These are phyloP conservation scores for Acomys russatus DNA, from an alignment of 2,797 vertebrate species.

Conservation along the genomic window DNA sequence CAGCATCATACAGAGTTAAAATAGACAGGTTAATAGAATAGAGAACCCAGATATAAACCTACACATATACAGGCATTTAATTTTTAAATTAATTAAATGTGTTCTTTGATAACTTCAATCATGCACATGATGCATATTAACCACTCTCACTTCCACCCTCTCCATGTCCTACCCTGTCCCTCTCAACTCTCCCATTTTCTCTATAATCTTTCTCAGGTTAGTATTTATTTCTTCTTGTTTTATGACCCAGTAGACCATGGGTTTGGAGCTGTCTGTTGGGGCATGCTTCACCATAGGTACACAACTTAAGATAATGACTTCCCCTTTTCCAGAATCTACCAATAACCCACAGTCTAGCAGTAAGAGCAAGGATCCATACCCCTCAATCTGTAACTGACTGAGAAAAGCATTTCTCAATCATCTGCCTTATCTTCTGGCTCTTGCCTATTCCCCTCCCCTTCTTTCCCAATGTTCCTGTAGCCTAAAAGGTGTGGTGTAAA, in stretches of 20 bases:
- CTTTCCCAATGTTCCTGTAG: too few relatives aligned
- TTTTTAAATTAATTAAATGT: background rate
- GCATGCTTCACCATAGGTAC: background rate
- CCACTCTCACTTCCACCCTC: background rate
- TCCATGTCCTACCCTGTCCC: background rate
- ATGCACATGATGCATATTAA: background rate
- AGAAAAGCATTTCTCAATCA: background rate
- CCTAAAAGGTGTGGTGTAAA: background rate
- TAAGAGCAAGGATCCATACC: background rate
- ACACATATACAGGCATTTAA: background rate
- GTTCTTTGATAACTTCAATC: background rate
- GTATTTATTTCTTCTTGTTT: background rate
- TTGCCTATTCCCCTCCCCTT: background rate
- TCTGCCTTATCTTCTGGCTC: background rate
- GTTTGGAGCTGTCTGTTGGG: background rate
- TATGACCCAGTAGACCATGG: background rate
- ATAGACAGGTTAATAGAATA: background rate
- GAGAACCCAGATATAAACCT: background rate
- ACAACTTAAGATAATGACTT: background rate
- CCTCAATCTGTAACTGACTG: background rate
- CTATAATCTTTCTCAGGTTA: background rate
- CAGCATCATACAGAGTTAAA: background rate
- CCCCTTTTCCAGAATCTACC: background rate
- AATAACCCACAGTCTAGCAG: background rate
- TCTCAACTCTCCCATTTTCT: background rate